Conservation (phyloP, 2,888 invertebrate species). For the Ptilodon capucinus region DNA sequence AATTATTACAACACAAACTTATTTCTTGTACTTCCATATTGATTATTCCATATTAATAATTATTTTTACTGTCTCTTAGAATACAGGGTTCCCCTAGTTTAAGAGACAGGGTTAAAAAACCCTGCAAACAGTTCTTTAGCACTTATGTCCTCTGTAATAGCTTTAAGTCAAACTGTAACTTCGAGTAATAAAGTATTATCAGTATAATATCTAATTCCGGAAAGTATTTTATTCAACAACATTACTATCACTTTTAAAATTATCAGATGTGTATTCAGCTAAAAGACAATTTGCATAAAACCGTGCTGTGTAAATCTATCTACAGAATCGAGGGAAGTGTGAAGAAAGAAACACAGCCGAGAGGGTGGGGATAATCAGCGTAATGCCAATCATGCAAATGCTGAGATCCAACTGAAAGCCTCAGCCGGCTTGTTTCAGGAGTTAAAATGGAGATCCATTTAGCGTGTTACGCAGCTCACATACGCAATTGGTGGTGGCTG, state of each 20-base stretch:
- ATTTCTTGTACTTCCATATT: no score
- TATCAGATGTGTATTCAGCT: conserved; percentile 13
- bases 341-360: conserved; percentile 25
- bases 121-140: no score
- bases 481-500: conserved; percentile 71
- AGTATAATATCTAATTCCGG: not conserved
- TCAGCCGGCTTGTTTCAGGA: conserved; percentile 82
- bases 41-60: no score
- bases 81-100: no score
- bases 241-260: conserved; percentile 2
- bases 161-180: no score
- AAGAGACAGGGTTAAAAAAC: no score
- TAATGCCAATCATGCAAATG: conserved; percentile 83
- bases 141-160: no score
- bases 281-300: conserved; percentile 71
- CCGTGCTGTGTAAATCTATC: not conserved
- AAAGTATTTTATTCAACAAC: not conserved
- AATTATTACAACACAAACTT: no score
- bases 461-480: conserved; percentile 78
- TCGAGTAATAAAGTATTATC: no score
- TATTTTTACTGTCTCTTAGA: no score
- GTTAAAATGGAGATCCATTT: conserved; percentile 83
- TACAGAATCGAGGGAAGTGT: conserved; percentile 33
- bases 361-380: conserved; percentile 67
- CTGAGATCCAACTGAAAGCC: conserved; percentile 81